Conservation (phyloP, 23 tunicate genomes). For the Halocynthia aurantium region DNA sequence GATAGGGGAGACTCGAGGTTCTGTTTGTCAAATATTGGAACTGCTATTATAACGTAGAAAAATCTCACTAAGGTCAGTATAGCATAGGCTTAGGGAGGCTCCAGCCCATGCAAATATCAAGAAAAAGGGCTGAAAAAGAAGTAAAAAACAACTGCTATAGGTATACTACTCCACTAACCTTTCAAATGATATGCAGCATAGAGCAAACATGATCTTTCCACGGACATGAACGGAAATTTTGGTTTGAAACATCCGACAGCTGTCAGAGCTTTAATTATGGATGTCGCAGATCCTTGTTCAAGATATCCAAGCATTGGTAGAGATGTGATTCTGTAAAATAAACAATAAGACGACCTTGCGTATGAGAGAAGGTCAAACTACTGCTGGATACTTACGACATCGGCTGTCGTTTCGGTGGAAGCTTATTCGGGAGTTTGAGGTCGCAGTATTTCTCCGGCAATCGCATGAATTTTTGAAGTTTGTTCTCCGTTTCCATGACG, state of each 20-base stretch:
- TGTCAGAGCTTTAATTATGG: slow-evolving; percentile 54
- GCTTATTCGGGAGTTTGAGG: slow-evolving; percentile 65
- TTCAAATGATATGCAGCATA: slow-evolving; percentile 76
- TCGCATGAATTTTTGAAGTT: slow-evolving; percentile 63
- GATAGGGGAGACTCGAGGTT: no score
- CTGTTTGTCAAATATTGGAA: no score
- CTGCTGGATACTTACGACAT: slow-evolving; percentile 59
- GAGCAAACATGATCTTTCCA: slow-evolving; percentile 44
- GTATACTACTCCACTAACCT: slow-evolving; percentile 36
- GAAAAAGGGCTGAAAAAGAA: no score
- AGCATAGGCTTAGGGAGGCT: no score
- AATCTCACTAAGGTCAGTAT: no score
- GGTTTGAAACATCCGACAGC: slow-evolving; percentile 91
- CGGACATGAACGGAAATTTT: slow-evolving; percentile 76
- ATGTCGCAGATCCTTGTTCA: slow-evolving; percentile 62
- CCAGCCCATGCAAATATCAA: no score
- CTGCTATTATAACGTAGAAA: no score
- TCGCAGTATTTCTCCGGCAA: slow-evolving; percentile 50
- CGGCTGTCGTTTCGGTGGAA: slow-evolving; percentile 69
- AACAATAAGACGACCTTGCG: neutral
- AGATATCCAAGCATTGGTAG: slow-evolving; percentile 83
- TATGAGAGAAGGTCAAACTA: no score
- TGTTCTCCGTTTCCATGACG: slow-evolving; percentile 34
- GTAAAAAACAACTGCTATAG: no score
- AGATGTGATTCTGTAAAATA: slow-evolving; percentile 32